Evolutionary conservation across 1,140 invertebrate genomes (phyloP).

Genomic region (Arion vulgaris): DNA sequence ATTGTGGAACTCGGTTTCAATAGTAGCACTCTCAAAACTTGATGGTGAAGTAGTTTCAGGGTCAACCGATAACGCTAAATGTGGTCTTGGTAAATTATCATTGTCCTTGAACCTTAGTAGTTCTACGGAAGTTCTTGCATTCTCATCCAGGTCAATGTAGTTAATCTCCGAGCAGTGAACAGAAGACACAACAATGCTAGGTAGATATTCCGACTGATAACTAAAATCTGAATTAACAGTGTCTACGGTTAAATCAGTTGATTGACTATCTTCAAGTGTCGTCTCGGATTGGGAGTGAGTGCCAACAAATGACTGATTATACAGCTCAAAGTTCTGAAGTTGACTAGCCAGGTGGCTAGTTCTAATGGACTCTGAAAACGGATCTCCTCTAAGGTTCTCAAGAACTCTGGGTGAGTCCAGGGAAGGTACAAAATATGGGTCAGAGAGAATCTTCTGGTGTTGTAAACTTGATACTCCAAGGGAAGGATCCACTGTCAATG

Average conservation of each 20-base stretch:
- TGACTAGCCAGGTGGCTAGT: neutral
- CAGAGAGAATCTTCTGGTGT: slow-evolving; percentile 29
- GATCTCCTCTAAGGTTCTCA: slow-evolving; percentile 8
- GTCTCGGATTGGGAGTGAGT: neutral
- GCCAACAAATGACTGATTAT: neutral
- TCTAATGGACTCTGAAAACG: slow-evolving; percentile 1
- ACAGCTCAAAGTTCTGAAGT: neutral
- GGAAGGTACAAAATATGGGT: slow-evolving; percentile 25
- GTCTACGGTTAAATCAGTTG: neutral
- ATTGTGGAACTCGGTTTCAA: neutral
- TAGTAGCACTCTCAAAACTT: neutral
- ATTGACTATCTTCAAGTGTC: neutral
- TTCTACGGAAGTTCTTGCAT: neutral
- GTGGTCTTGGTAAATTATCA: neutral
- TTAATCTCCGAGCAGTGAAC: neutral
- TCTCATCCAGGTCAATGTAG: neutral
- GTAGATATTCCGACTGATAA: neutral
- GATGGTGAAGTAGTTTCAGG: neutral
- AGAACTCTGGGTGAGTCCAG: slow-evolving; percentile 20
- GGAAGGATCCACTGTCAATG: slow-evolving; percentile 31
- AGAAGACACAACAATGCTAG: neutral
- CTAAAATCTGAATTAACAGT: neutral
- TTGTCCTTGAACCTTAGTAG: neutral
- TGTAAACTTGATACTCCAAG: slow-evolving; percentile 13
- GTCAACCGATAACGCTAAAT: neutral